phyloP scores from a whole-genome alignment of 2,113 vertebrate species.

The Rhynchomys soricoides region DNA sequence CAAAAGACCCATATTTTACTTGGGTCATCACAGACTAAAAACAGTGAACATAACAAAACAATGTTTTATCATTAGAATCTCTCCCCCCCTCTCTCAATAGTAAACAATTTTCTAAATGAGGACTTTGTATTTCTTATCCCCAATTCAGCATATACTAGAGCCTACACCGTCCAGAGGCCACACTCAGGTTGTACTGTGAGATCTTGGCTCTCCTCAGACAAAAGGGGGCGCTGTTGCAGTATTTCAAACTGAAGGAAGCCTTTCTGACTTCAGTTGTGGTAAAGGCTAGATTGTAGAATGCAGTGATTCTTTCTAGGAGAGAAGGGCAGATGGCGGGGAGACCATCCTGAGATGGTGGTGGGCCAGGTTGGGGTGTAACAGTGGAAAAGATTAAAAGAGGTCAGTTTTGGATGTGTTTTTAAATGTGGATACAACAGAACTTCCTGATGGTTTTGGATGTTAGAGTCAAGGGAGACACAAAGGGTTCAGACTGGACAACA shows the following conservation, averaged over 20 bases:
- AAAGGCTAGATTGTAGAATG: not conserved
- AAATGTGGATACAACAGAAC: not conserved
- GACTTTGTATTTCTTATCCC: not conserved
- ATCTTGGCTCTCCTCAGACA: not conserved
- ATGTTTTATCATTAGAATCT: conserved; percentile 18
- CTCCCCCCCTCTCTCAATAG: not conserved
- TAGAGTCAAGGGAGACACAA: not conserved
- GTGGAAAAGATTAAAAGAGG: not conserved
- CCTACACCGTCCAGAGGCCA: accelerated
- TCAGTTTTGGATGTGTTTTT: not conserved
- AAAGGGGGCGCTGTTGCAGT: not conserved
- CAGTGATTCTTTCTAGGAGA: not conserved
- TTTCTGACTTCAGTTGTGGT: not conserved
- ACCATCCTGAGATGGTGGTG: not conserved
- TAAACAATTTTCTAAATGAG: not conserved
- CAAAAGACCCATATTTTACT: not conserved
- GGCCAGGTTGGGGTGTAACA: not conserved
- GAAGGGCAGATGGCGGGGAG: not conserved
- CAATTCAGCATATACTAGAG: too few species aligned
- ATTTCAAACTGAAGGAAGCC: not conserved
- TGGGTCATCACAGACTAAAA: not conserved
- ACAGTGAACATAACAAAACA: not conserved
- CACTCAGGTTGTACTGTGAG: not conserved
- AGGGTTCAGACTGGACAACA: not conserved
- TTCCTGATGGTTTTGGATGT: not conserved